phyloP scores from a whole-genome alignment of 2,113 vertebrate genomes.

The Octodon degus region DNA sequence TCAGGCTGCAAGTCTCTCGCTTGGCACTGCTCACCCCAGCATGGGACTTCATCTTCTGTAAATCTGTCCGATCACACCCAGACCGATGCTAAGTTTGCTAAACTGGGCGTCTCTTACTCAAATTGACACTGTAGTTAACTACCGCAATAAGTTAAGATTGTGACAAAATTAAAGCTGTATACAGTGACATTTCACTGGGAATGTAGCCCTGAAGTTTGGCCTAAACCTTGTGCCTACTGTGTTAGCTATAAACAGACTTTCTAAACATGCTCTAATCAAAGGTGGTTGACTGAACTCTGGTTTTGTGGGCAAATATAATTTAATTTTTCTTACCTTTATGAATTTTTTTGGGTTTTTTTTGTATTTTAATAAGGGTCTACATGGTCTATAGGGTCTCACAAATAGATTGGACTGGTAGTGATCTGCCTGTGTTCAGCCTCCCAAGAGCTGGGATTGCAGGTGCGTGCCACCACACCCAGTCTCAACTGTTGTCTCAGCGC shows the following conservation, averaged over 20 bases:
- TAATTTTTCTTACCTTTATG: slow-evolving; percentile 12
- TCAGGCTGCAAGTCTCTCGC: not conserved
- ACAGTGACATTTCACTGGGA: slow-evolving; percentile 29
- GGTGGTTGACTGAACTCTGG: not conserved
- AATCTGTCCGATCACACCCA: not conserved
- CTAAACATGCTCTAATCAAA: slow-evolving; percentile 16
- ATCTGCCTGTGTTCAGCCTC: no score
- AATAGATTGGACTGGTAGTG: no score
- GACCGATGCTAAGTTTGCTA: not conserved
- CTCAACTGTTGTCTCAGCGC: no score
- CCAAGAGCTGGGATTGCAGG: no score
- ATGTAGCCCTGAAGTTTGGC: slow-evolving; percentile 21
- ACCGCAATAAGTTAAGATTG: not conserved
- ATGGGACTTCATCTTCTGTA: not conserved
- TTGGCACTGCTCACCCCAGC: not conserved
- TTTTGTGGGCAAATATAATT: not conserved
- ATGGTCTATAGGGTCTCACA: no score
- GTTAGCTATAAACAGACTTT: slow-evolving; percentile 36
- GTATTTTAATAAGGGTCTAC: no score
- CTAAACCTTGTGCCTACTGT: not conserved
- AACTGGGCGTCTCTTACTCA: not conserved
- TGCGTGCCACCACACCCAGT: no score
- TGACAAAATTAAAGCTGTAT: slow-evolving; percentile 35
- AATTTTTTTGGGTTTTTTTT: not conserved
- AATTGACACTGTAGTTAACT: not conserved